Conservation (phyloP, 2,888 invertebrate species). For the Slavum lentiscoides region DNA sequence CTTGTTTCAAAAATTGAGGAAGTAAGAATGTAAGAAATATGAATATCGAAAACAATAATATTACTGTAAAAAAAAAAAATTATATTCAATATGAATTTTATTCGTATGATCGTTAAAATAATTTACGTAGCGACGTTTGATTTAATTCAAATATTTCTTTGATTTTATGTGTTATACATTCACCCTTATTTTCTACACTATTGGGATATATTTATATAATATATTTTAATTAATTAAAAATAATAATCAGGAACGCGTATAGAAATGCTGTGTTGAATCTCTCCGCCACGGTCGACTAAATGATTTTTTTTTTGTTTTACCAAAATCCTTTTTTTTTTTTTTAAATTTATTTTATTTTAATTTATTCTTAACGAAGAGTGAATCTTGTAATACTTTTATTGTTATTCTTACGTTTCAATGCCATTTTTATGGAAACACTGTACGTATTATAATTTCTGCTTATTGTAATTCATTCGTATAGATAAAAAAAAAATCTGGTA, state of each 20-base stretch:
- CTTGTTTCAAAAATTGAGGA: background rate
- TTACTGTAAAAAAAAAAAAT: background rate
- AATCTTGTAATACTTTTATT: background rate
- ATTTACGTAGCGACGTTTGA: too few relatives aligned
- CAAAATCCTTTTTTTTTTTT: background rate
- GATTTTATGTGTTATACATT: background rate
- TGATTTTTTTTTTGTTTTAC: background rate
- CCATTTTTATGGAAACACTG: conserved; percentile 15
- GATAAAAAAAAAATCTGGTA: conserved; percentile 26
- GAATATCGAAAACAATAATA: background rate
- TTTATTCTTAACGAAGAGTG: background rate
- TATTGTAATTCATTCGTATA: background rate
- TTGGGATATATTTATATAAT: background rate
- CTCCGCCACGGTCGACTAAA: background rate
- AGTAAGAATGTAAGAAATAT: background rate
- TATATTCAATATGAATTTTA: background rate
- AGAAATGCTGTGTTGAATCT: background rate
- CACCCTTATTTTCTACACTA: background rate
- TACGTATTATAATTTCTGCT: background rate
- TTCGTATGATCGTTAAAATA: background rate
- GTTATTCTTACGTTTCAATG: conserved; percentile 11
- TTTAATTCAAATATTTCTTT: background rate
- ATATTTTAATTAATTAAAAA: background rate
- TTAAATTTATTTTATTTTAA: background rate
- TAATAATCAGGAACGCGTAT: background rate